Base-by-base conservation (phyloP, 2,797 vertebrate species). In the Etheostoma perlongum region DNA sequence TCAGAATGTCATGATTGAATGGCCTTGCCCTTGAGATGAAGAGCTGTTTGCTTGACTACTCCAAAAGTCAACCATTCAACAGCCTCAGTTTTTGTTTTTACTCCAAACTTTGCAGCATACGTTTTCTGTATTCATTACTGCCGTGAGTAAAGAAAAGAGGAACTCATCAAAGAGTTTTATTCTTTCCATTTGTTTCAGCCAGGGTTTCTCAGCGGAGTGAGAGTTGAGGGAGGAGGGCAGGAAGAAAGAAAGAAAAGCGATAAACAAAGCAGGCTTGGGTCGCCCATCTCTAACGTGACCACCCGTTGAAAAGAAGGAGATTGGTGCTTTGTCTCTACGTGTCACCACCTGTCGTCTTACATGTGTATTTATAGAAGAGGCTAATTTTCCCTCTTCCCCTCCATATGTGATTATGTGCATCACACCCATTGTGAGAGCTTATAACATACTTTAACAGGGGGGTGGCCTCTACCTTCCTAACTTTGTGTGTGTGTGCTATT, bases 281-380 rank as follows among this genome's bases (percentile, higher is more conserved):
- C 4, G 72, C 42, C 40, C 64, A n/a, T 78, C 80, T 76, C 55
- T 58, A 70, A 14, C 19, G 18, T 57, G 55, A 66, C 65, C 55
- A 70, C n/a, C 59, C n/a, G 42, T 67, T 72, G 62, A 84, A 54
- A 53, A 71, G 71, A 78, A 72, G 27, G 54, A 67, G 74, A 84
- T 58, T 71, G 72, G 33, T 16, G 55, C 62, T 85, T 72, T 62
- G 53, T 79, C 60, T 67, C 73, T 46, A 63, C 76, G 47, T 73
- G 76, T 86, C 81, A 76, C 67, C 49, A 72, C 76, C 72, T 82
- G 47, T 69, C 13, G 2, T 19, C 36, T 73, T 30, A 60, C 78
- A 59, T 55, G 23, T 58, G 47, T 87, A 84, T 90, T 87, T 85
- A 85, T 91, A 85, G 79, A 86, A 23, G 33, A 53, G 47, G 81